phyloP scores from a whole-genome alignment of 1,140 invertebrate genomes.

The Drosophila sproati region DNA sequence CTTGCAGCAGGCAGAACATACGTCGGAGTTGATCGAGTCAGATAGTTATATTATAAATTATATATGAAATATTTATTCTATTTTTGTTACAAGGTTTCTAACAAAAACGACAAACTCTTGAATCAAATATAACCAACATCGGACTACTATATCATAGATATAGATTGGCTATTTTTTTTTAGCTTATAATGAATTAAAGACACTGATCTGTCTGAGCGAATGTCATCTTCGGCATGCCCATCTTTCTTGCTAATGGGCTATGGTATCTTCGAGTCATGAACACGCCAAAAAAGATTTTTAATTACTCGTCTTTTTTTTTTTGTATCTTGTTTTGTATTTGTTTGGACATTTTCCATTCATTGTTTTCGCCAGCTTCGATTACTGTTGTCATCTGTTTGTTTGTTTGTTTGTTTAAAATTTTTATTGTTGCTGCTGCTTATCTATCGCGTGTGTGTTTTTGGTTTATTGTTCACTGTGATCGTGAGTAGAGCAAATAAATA shows the following conservation, averaged over 20 bases:
- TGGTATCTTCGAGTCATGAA: background rate
- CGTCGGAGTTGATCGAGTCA: too few relatives aligned
- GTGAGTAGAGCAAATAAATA: constrained; percentile 10
- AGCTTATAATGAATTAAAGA: too few relatives aligned
- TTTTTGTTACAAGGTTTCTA: too few relatives aligned
- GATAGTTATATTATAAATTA: too few relatives aligned
- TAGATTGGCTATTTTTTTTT: too few relatives aligned
- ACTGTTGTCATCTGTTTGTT: constrained; percentile 25
- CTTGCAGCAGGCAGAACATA: too few relatives aligned
- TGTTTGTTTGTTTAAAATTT: constrained; percentile 31
- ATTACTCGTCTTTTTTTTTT: background rate
- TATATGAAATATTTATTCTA: too few relatives aligned
- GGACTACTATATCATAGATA: too few relatives aligned
- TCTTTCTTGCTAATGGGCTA: background rate
- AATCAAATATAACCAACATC: too few relatives aligned
- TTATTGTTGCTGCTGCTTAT: constrained; percentile 22
- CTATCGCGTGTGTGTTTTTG: constrained; percentile 13
- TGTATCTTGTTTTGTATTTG: background rate
- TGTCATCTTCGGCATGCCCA: background rate
- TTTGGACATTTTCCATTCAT: constrained; percentile 39
- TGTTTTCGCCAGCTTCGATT: constrained; percentile 22
- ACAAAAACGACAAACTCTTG: too few relatives aligned
- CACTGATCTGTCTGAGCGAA: background rate
- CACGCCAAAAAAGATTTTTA: background rate
- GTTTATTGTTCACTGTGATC: constrained; percentile 4